Evolutionary conservation across 2,888 invertebrate genomes (phyloP).

Genomic region (Biston betularia): DNA sequence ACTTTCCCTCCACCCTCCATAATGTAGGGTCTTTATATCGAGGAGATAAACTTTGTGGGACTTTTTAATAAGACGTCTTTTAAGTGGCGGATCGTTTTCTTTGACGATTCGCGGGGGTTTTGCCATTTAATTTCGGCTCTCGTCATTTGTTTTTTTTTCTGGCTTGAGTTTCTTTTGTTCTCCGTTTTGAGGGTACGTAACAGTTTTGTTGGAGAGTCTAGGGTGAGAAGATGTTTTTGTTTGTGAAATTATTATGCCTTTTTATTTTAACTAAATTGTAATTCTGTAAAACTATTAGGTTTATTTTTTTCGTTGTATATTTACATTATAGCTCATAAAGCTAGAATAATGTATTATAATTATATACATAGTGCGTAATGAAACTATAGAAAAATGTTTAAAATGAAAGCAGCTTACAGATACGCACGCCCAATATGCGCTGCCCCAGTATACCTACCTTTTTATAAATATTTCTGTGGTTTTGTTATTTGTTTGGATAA

Average conservation of each 20-base stretch:
- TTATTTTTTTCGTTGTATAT: too few relatives aligned
- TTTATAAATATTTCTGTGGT: too few relatives aligned
- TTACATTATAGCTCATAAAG: too few relatives aligned
- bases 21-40: conserved; percentile 53
- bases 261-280: too few relatives aligned
- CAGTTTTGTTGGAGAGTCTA: not conserved
- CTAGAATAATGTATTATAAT: too few relatives aligned
- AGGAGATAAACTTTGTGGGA: conserved; percentile 36
- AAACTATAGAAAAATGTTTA: too few relatives aligned
- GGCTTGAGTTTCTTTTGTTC: conserved; percentile 11
- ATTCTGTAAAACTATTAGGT: too few relatives aligned
- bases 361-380: too few relatives aligned
- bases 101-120: conserved; percentile 21
- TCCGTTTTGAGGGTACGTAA: not conserved
- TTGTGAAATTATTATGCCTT: not conserved
- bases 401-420: too few relatives aligned
- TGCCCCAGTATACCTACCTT: too few relatives aligned
- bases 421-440: too few relatives aligned
- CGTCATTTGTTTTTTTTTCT: conserved; percentile 20
- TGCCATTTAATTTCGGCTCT: conserved; percentile 19
- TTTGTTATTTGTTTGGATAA: too few relatives aligned
- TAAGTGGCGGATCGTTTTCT: conserved; percentile 30
- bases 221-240: not conserved
- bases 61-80: conserved; percentile 37
- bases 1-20: conserved; percentile 51